phyloP scores from a whole-genome alignment of 2,113 vertebrate species.

The Alosa alosa region DNA sequence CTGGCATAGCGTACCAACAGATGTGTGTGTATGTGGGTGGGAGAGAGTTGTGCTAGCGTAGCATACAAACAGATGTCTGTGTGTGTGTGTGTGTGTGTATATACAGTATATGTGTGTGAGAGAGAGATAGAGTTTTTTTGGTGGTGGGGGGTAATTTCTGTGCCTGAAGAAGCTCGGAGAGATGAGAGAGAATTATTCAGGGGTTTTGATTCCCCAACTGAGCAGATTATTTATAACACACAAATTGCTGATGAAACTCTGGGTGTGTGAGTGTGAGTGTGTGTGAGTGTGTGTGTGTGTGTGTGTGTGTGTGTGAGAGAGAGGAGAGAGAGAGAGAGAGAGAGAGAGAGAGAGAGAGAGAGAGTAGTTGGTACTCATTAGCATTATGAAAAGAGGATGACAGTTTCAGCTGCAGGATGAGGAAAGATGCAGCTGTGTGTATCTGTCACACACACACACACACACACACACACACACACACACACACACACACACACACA shows the following conservation, averaged over 20 bases:
- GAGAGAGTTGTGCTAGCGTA: background rate
- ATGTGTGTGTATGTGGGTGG: background rate
- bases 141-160: background rate
- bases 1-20: background rate
- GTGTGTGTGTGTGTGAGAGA: background rate
- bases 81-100: background rate
- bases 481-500: conserved; percentile 23
- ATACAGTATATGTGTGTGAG: background rate
- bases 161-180: conserved; percentile 25
- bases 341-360: background rate
- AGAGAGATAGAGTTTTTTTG: conserved; percentile 12
- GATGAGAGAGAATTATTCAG: conserved; percentile 71
- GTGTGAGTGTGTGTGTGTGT: conserved; percentile 13
- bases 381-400: background rate
- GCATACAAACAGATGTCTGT: background rate
- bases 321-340: background rate
- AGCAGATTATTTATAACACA: conserved; percentile 60
- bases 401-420: background rate
- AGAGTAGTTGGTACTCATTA: background rate
- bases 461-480: conserved; percentile 20
- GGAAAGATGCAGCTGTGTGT: conserved; percentile 38
- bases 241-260: conserved; percentile 60
- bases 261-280: background rate
- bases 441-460: conserved; percentile 16
- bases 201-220: conserved; percentile 62